phyloP scores from a whole-genome alignment of 2,113 vertebrate genomes.

The Salvelinus namaycush region DNA sequence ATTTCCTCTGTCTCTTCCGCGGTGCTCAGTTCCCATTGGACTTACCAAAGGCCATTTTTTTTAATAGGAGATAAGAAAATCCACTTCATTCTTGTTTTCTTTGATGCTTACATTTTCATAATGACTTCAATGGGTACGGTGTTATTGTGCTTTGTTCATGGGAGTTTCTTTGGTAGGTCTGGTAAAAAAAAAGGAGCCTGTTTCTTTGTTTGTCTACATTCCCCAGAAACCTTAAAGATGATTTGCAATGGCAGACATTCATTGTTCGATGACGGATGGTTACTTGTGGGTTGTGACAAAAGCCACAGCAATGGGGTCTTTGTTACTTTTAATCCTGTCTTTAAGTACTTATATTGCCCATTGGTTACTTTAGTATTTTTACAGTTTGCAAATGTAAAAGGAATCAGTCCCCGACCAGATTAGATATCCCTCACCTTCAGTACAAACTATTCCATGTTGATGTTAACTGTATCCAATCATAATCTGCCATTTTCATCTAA shows the following conservation, averaged over 20 bases:
- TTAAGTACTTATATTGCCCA: constrained; percentile 9
- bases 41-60: constrained; percentile 57
- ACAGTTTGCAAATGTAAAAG: background rate
- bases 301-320: constrained; percentile 28
- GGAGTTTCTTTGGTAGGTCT: constrained; percentile 57
- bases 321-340: constrained; percentile 34
- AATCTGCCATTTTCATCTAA: constrained; percentile 14
- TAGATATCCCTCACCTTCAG: constrained; percentile 40
- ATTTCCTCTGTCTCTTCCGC: constrained; percentile 69
- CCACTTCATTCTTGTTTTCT: constrained; percentile 32
- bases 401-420: constrained; percentile 29
- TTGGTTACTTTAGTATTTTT: constrained; percentile 21
- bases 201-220: constrained; percentile 50
- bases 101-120: constrained; percentile 58
- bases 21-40: constrained; percentile 44
- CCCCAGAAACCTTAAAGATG: constrained; percentile 41
- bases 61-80: constrained; percentile 52
- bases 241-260: constrained; percentile 45
- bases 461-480: constrained; percentile 18
- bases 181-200: constrained; percentile 44
- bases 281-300: constrained; percentile 14
- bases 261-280: constrained; percentile 23
- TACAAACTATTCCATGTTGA: constrained; percentile 48
- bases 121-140: constrained; percentile 68
- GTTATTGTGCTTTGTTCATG: constrained; percentile 72